Conservation (phyloP, 1,140 invertebrate genomes). For the Battus philenor region DNA sequence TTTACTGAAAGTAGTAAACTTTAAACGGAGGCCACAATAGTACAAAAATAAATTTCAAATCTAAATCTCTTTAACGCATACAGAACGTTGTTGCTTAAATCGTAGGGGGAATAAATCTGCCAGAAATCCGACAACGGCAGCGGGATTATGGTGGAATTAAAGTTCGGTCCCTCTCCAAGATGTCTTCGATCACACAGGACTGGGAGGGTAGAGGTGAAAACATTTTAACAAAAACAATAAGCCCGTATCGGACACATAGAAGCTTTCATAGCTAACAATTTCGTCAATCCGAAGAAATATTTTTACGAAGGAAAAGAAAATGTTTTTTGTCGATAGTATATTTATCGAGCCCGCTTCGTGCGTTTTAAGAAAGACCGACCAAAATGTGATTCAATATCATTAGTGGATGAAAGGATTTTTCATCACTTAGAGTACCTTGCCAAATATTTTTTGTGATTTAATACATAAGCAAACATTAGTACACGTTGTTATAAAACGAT, state of each 20-base stretch:
- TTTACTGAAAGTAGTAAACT: no score
- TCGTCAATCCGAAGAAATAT: constrained; percentile 24
- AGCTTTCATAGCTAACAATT: constrained; percentile 32
- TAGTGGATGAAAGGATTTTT: constrained; percentile 15
- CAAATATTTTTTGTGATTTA: not conserved
- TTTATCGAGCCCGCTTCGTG: constrained; percentile 13
- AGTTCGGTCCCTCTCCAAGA: constrained; percentile 7
- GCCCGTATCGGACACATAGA: constrained; percentile 31
- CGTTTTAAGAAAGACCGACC: constrained; percentile 9
- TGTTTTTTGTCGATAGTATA: constrained; percentile 13
- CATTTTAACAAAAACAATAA: constrained; percentile 32
- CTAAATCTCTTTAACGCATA: constrained; percentile 8
- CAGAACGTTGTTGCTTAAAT: constrained; percentile 7
- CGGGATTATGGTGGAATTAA: constrained; percentile 16
- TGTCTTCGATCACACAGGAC: constrained; percentile 11
- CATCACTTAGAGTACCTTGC: constrained; percentile 13
- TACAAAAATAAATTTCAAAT: constrained; percentile 9
- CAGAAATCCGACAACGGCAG: constrained; percentile 16
- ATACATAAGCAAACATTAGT: no score
- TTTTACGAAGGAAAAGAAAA: constrained; percentile 14
- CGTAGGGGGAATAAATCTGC: constrained; percentile 15
- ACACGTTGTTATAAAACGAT: no score
- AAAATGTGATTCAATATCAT: constrained; percentile 17
- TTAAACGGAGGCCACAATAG: no score
- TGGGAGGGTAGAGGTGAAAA: constrained; percentile 7